A percentile compares a stretch with the other conserved stretches of the same genome.
phyloP scores from a whole-genome alignment of 2,888 invertebrate species.

The Ennomos fuscantarius region DNA sequence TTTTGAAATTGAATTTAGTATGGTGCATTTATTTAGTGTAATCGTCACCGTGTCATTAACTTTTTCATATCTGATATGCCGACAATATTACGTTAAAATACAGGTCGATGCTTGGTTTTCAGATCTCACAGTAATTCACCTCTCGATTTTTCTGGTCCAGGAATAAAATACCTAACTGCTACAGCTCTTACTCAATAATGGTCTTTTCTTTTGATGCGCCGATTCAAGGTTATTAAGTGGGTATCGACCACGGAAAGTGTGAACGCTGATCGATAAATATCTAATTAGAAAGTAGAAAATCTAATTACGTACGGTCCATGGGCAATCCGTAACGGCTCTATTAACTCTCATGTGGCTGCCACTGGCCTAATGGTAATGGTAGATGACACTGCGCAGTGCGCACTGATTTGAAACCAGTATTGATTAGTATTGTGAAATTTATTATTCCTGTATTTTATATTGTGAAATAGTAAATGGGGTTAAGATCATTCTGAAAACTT shows the following conservation, averaged over 20 bases:
- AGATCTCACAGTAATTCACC: background rate
- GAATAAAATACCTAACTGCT: conserved; percentile 10
- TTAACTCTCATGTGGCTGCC: conserved; percentile 30
- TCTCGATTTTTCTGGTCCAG: conserved; percentile 1
- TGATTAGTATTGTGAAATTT: no score
- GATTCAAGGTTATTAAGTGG: conserved; percentile 43
- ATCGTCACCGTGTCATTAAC: no score
- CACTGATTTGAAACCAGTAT: no score
- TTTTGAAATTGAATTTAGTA: background rate
- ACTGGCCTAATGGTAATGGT: conserved; percentile 22
- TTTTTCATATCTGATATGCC: no score
- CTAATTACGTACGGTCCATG: conserved; percentile 53
- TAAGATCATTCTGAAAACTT: no score
- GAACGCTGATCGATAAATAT: conserved; percentile 45
- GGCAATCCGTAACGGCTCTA: conserved; percentile 32
- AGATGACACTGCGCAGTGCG: conserved; percentile 2
- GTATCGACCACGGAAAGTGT: conserved; percentile 46
- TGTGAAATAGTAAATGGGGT: no score
- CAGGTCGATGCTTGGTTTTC: no score
- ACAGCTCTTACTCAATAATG: conserved; percentile 5
- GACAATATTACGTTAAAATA: no score
- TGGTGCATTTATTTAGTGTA: no score
- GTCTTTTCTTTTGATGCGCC: conserved; percentile 32
- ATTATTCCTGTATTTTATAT: no score
- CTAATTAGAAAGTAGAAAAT: conserved; percentile 70